A percentile compares a stretch with the other conserved stretches of the same genome.
These are phyloP conservation scores for Apamea epomidion DNA, from an alignment of 2,888 invertebrate species.

Conservation along the genomic window DNA sequence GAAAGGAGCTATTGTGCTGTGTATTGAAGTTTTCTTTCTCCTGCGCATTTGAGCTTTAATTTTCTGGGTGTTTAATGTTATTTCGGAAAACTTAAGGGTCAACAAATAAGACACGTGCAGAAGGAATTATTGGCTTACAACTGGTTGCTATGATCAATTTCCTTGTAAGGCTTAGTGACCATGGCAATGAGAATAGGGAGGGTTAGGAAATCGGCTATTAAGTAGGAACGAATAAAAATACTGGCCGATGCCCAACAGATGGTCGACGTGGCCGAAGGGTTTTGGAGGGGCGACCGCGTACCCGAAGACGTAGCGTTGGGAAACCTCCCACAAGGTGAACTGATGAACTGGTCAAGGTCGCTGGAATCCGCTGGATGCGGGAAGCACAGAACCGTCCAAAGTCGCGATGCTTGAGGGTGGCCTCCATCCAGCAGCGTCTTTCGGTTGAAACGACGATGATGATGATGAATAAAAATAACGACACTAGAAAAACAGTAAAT, in stretches of 20 bases:
- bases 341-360: neutral
- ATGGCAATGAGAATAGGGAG: neutral
- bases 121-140: neutral
- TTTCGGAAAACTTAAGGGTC: neutral
- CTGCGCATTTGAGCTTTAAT: neutral
- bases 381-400: neutral
- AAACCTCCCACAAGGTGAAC: neutral
- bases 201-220: neutral
- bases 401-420: neutral
- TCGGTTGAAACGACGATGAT: neutral
- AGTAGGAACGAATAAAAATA: neutral
- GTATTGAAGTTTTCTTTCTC: constrained; percentile 27
- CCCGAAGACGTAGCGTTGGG: neutral
- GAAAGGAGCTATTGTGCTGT: constrained; percentile 32
- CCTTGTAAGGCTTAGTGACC: constrained; percentile 4
- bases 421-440: neutral
- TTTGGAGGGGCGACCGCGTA: neutral
- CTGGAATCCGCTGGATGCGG: neutral
- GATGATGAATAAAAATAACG: neutral
- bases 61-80: neutral
- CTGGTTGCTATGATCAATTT: constrained; percentile 11
- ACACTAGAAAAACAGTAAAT: too few species aligned
- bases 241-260: neutral
- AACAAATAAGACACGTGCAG: neutral
- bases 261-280: neutral